Evolutionary conservation across 2,888 invertebrate genomes (phyloP), one percentile per base, ranked within the genome.

Genomic region (Agrochola lychnidis): DNA sequence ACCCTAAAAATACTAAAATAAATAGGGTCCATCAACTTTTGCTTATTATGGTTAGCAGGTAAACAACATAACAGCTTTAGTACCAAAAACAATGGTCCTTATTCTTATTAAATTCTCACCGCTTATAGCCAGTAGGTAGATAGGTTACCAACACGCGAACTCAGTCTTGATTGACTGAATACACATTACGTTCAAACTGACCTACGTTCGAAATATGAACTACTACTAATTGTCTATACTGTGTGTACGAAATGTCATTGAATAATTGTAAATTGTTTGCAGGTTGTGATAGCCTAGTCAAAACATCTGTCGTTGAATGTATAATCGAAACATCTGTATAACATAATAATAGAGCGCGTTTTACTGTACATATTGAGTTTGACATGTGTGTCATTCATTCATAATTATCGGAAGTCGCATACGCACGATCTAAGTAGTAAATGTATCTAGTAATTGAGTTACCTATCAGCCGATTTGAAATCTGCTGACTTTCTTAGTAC

Each of bases 311-410:
- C 70, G 70, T 78, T 45, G 53, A 69, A 67, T 48, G 83, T 67
- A 48, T 77, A 67, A 78, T n/a, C 57, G 66, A 59, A 70, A 77
- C 80, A 61, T 51, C 61, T 67, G 70, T 68, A 25, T 70, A 53
- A 30, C 62, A 83, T 71, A 82, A 70, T 82, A 80, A 42, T 66
- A 22, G 64, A 70, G 22, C 36, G 36, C 66, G 78, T 66, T 76
- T 59, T 62, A 57, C 57, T 48, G 69, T 48, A 22, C 19, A 6
- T 19, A 51, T 67, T 66, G 40, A 16, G 42, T 61, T 67, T 36
- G 48, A 42, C 40, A 0, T 57, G 45, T 30, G 36, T 51, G 14
- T 16, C 51, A 30, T 70, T 68, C 70, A 82, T 80, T 82, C 59
- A 42, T 64, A 36, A 36, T 36, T 36, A 40, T 59, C 40, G 53